A percentile compares a stretch with the other conserved stretches of the same genome.
phyloP scores from a whole-genome alignment of 2,888 invertebrate species.

The Phyllotreta striolata region DNA sequence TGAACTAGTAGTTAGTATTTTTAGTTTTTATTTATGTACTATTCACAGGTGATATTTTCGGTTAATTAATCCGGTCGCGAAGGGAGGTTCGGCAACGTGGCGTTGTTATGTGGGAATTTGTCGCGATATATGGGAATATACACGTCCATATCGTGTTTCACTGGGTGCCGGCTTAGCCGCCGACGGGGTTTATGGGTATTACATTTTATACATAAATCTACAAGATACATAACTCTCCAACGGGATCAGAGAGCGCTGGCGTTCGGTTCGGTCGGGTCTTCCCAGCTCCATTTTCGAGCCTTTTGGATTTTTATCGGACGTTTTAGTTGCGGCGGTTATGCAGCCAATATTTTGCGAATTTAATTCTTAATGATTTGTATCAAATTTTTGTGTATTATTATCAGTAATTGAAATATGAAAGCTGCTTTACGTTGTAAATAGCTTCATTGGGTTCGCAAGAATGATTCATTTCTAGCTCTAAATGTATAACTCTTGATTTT shows the following conservation, averaged over 20 bases:
- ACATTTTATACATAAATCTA: slow-evolving; percentile 62
- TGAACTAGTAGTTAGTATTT: no score
- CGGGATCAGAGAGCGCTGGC: slow-evolving; percentile 55
- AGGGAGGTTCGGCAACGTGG: not conserved
- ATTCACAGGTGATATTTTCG: no score
- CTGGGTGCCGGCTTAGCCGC: slow-evolving; percentile 43
- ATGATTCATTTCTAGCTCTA: no score
- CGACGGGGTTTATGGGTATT: slow-evolving; percentile 57
- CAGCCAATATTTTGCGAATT: no score
- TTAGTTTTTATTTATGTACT: no score
- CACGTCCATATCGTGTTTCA: slow-evolving; percentile 60
- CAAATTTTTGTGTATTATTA: no score
- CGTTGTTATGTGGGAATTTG: slow-evolving; percentile 25
- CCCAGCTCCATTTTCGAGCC: slow-evolving; percentile 33
- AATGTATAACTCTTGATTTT: no score
- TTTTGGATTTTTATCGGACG: slow-evolving; percentile 14
- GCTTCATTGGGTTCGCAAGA: no score
- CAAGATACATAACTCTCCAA: slow-evolving; percentile 61
- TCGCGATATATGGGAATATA: slow-evolving; percentile 43
- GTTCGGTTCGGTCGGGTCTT: slow-evolving; percentile 49
- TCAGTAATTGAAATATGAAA: no score
- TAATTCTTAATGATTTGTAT: not conserved
- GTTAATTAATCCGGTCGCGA: no score
- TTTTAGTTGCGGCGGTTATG: no score
- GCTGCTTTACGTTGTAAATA: no score